Evolutionary conservation across 2,888 invertebrate species (phyloP), one percentile per base, ranked within the genome.

Genomic region (Synergus itoensis): DNA sequence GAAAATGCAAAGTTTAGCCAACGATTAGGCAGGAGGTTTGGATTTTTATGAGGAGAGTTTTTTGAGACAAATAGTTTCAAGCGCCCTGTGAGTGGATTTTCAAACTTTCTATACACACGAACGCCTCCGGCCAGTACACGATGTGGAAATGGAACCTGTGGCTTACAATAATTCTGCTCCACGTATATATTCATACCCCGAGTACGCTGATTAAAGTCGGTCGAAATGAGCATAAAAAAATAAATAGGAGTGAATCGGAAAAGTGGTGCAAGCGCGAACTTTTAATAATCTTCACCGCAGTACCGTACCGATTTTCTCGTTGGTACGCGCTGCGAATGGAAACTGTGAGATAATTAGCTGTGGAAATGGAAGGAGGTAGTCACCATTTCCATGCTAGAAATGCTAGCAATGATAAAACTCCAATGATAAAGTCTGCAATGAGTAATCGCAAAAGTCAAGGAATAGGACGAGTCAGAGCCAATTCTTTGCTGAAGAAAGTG

Each of bases 251-350:
- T n/a, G 69, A 53, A 48, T 48, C 53, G 69, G 28, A 53, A 69
- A 69, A 69, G 69, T 53, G 36, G 69, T 69, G 48, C 48, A 69
- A 48, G 69, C 16, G 69, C 69, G 48, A 69, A 69, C 69, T 69
- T 69, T 69, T 69, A 69, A 69, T 69, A 69, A 69, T 69, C 69
- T 69, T 69, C n/a, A 69, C 69, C 36, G n/a, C 69, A 69, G 48
- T 69, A 48, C 48, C 21, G 45, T 69, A 69, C 69, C 48, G 69
- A 69, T 69, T 69, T 48, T 48, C 69, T 69, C 69, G 28, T 48
- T 16, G 18, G 28, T 48, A 69, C 69, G 69, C 48, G 69, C 0
- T 69, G 21, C 69, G 69, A 69, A 69, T 69, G 69, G 21, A 48
- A 69, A 69, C 48, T 69, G 69, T 69, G 69, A 69, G 69, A 69